Conservation (phyloP, 1,140 invertebrate genomes). For the Bombus vancouverensis region DNA sequence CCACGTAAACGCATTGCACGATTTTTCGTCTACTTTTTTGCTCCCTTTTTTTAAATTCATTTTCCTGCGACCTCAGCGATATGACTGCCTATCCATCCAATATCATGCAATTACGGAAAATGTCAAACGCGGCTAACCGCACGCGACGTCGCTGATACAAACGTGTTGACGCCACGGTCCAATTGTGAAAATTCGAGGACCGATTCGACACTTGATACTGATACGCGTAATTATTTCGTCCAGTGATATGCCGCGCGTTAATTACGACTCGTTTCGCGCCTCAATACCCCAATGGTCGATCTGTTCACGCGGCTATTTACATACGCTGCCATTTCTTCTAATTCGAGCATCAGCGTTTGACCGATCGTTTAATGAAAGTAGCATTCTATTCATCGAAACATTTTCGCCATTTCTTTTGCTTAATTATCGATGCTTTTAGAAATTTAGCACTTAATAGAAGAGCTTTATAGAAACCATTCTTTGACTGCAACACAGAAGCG, state of each 20-base stretch:
- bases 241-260: slow-evolving; percentile 50
- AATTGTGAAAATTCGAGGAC: slow-evolving; percentile 61
- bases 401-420: not conserved
- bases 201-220: slow-evolving; percentile 62
- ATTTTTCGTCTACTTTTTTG: slow-evolving; percentile 15
- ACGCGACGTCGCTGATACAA: slow-evolving; percentile 47
- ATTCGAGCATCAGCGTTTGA: not conserved
- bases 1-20: slow-evolving; percentile 18
- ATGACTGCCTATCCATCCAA: slow-evolving; percentile 58
- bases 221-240: slow-evolving; percentile 61
- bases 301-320: not conserved
- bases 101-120: slow-evolving; percentile 67
- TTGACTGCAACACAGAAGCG: not conserved
- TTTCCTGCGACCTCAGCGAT: slow-evolving; percentile 39
- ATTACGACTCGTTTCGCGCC: slow-evolving; percentile 8
- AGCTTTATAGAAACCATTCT: not conserved
- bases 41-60: slow-evolving; percentile 21
- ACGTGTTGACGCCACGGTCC: slow-evolving; percentile 38
- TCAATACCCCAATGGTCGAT: not conserved
- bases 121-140: slow-evolving; percentile 63
- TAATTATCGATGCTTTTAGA: not conserved
- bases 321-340: not conserved
- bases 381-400: not conserved
- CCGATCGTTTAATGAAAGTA: too few relatives aligned
- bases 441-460: not conserved